Evolutionary conservation across 30 jellyfish, hydroid and myxozoan genomes (phyloP), one percentile per base, ranked within the genome.

Genomic region (Chironex yamaguchii): DNA sequence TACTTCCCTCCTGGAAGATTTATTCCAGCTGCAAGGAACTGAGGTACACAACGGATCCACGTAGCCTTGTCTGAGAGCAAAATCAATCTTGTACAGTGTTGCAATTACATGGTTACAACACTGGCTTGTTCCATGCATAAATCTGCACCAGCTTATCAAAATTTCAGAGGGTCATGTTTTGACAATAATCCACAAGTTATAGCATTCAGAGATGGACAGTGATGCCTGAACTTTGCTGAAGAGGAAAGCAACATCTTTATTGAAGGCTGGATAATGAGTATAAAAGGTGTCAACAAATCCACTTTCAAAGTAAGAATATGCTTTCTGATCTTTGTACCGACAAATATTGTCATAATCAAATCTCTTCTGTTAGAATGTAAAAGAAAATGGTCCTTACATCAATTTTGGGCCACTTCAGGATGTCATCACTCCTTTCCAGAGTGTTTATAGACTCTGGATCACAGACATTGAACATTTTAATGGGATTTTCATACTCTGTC

Each of bases 71-170:
- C 28, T 50, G 14, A 12, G 13, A 14, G 88, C 86, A 62, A 28
- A 29, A 33, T 79, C 75, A 14, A 79, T 54, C 25, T 81, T 67
- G 30, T 36, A 64, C 6, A 81, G 87, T 30, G 67, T 34, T 22
- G 92, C 89, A 0, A 67, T 67, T 20, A 81, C 88, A 67, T 67
- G 92, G 62, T 81, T 81, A 76, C 92, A 81, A 24, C 62, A 33
- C 4, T 64, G 67, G 67, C 89, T 35, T 36, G 74, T 20, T 12
- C 85, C 76, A 34, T 78, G 36, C 23, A 36, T 62, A 29, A 71
- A 62, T 9, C 51, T 62, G 31, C 89, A 62, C 79, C 72, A 62
- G 35, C 86, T 23, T 64, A 87, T 62, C 85, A 77, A 52, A 11
- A 53, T 77, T 12, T 29, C 67, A 6, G 35, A 67, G 20, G 83